phyloP scores from a whole-genome alignment of 2,797 vertebrate genomes.

The Octomys mimax region DNA sequence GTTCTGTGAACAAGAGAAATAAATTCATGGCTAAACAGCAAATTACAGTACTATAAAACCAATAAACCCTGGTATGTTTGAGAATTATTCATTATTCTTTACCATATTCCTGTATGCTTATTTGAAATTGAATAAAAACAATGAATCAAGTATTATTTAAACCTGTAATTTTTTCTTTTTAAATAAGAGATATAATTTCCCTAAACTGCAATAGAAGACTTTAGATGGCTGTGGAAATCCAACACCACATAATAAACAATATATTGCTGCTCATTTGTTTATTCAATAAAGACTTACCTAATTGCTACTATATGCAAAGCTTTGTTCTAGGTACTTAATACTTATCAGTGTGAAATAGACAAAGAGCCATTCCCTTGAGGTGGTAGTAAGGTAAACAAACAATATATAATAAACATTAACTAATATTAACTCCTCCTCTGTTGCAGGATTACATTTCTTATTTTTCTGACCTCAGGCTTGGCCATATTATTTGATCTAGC shows the following conservation, averaged over 20 bases:
- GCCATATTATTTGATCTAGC: slow-evolving; percentile 21
- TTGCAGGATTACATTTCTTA: neutral
- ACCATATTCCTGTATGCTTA: neutral
- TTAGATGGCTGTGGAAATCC: slow-evolving; percentile 14
- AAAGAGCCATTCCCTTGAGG: neutral
- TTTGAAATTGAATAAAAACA: neutral
- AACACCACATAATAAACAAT: neutral
- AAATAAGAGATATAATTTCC: neutral
- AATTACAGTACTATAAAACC: neutral
- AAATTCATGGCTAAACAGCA: neutral
- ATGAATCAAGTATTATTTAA: neutral
- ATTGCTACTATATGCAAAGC: neutral
- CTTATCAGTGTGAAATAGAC: neutral
- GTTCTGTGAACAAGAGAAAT: neutral
- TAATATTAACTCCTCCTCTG: neutral
- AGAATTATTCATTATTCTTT: neutral
- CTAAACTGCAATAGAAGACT: neutral
- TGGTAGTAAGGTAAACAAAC: neutral
- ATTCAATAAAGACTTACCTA: slow-evolving; percentile 34
- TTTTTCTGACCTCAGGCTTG: neutral
- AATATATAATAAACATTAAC: neutral
- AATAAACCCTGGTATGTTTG: neutral
- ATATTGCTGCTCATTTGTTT: neutral
- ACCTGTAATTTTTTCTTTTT: neutral
- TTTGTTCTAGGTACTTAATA: neutral